Conservation (phyloP, 2,888 invertebrate genomes). For the Rugalucina vietnamica region DNA sequence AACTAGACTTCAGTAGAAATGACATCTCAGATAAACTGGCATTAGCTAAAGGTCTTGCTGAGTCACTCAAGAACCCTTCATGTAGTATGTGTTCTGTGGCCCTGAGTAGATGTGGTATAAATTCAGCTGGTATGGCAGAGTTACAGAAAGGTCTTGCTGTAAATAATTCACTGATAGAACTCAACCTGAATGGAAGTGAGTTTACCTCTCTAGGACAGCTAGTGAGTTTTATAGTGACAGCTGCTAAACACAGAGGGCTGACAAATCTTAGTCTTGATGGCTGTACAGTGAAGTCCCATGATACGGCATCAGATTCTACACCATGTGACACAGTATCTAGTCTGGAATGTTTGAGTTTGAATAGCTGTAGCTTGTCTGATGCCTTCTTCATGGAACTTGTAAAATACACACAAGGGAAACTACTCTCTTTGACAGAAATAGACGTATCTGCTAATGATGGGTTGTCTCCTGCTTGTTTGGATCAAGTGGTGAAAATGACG, state of each 20-base stretch:
- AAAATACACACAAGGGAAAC: constrained; percentile 63
- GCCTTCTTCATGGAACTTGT: constrained; percentile 61
- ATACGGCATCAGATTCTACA: constrained; percentile 38
- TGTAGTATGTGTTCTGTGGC: constrained; percentile 66
- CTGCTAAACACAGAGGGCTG: constrained; percentile 59
- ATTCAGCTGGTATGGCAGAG: constrained; percentile 57
- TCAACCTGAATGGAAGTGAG: constrained; percentile 73
- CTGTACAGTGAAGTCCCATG: constrained; percentile 51
- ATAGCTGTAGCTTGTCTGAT: constrained; percentile 65
- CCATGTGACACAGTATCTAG: constrained; percentile 39
- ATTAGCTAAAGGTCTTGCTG: constrained; percentile 64
- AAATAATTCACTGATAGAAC: constrained; percentile 69
- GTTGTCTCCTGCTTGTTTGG: constrained; percentile 63
- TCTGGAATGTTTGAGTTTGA: constrained; percentile 70
- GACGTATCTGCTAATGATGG: constrained; percentile 70
- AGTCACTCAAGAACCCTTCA: constrained; percentile 64
- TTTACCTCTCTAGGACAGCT: constrained; percentile 61
- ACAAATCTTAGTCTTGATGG: constrained; percentile 66
- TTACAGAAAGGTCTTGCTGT: constrained; percentile 59
- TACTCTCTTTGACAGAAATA: constrained; percentile 67
- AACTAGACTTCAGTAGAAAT: constrained; percentile 75
- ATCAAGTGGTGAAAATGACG: constrained; percentile 61
- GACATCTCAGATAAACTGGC: constrained; percentile 65
- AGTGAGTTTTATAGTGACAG: constrained; percentile 55
- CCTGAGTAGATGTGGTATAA: constrained; percentile 70